Percentiles rank a stretch among this genome's conserved stretches.
These are phyloP conservation scores for Tragelaphus oryx DNA, from an alignment of 2,797 vertebrate genomes.

Conservation along the genomic window DNA sequence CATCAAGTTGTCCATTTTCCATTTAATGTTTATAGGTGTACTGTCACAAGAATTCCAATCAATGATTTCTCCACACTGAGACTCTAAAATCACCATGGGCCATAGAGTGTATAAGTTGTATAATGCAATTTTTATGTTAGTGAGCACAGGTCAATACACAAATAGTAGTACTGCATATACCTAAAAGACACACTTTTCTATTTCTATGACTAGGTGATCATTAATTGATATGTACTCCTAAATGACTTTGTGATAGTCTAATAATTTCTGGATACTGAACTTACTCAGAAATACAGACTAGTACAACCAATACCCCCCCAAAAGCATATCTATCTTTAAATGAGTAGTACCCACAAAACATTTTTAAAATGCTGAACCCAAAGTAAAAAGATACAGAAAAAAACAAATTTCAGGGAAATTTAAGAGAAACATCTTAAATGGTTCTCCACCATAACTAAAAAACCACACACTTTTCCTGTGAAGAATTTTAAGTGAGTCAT, in stretches of 20 bases:
- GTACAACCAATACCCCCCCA: background rate
- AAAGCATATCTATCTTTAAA: background rate
- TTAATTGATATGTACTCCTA: background rate
- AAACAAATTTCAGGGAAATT: conserved; percentile 28
- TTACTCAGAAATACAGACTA: background rate
- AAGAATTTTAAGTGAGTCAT: conserved; percentile 61
- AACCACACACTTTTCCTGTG: conserved; percentile 5
- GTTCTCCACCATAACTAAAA: conserved; percentile 3
- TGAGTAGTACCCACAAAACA: background rate
- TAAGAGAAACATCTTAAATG: background rate
- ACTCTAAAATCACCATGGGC: background rate
- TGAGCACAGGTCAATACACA: background rate
- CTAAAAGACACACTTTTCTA: background rate
- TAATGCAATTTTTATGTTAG: background rate
- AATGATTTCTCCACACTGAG: conserved; percentile 18
- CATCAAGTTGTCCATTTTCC: background rate
- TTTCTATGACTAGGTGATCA: background rate
- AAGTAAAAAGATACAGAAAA: conserved; percentile 45
- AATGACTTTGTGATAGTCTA: background rate
- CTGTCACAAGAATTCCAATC: conserved; percentile 32
- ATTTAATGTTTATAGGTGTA: background rate
- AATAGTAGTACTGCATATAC: background rate
- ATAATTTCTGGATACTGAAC: background rate
- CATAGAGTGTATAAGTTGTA: background rate
- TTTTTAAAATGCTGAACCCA: conserved; percentile 29